Base-by-base conservation (phyloP, 1,140 invertebrate species). In the Pantala flavescens region DNA sequence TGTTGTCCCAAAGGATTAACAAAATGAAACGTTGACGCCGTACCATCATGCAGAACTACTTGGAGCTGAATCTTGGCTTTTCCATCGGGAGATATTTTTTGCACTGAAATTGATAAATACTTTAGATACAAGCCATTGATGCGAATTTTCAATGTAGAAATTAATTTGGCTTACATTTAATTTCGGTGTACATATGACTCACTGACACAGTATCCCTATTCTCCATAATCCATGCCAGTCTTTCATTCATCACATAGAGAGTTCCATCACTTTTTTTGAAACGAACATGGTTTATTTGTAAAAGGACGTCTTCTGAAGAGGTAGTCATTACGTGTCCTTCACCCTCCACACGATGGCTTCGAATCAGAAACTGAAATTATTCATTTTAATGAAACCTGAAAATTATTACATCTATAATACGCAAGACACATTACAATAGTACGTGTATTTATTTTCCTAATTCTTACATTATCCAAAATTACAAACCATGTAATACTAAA, bases 31-130 rank as follows among this genome's bases (percentile, higher is more conserved):
- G 97, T 99, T 0, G 95, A 96, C 23, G 95, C 94, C 70, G 92
- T 89, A 24, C 94, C 93, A 86, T 96, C 94, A 80, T 98, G 93
- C 76, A 99, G 84, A 43, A 98, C 94, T 14, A 99, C 89, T 87
- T 99, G 98, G n/a, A 99, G 85, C 83, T 99, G 98, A 74, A 99
- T 94, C 86, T 99, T 99, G 24, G 95, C 90, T 85, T 99, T 99
- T 12, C 95, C 95, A 80, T 96, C 97, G 0, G 98, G 96, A 72
- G 97, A 99, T 79, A 99, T 98, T 85, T 98, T 98, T 87, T 99
- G 98, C 75, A 92, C 96, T 98, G 83, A 75, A 87, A 85, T 77
- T 73, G 36, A 75, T 72, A 28, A 75, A 5, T 74, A 71, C 23
- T 43, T 21, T 9, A 24, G 12, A 75, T 70, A 55, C 5, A 72